Conservation (phyloP, 2,797 vertebrate genomes). For the Gymnodraco acuticeps region DNA sequence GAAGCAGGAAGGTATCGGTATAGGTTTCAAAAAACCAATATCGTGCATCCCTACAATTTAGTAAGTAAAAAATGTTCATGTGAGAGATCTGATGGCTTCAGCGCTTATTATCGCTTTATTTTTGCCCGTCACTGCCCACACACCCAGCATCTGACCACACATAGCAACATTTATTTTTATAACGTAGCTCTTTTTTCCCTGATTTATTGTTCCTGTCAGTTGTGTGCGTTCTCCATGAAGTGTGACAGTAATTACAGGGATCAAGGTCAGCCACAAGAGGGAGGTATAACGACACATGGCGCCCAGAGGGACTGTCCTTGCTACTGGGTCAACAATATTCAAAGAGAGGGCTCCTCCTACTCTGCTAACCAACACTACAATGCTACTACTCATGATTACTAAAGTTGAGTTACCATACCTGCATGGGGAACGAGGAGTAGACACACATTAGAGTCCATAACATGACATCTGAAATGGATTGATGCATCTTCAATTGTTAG, state of each 20-base stretch:
- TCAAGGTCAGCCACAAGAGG: slow-evolving; percentile 73
- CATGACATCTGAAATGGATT: neutral
- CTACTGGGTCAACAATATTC: slow-evolving; percentile 27
- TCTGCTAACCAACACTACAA: slow-evolving; percentile 12
- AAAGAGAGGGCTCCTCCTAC: slow-evolving; percentile 25
- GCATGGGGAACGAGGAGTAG: slow-evolving; percentile 6
- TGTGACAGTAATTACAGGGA: slow-evolving; percentile 39
- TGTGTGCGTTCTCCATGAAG: neutral
- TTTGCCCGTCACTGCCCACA: neutral
- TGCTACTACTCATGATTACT: neutral
- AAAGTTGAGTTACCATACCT: slow-evolving; percentile 8
- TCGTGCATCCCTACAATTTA: too few species aligned
- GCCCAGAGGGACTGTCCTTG: slow-evolving; percentile 30
- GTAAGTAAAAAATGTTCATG: neutral
- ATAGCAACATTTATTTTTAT: neutral
- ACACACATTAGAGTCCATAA: neutral
- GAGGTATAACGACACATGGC: slow-evolving; percentile 49
- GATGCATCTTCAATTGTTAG: neutral
- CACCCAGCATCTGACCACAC: neutral
- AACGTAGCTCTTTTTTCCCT: neutral
- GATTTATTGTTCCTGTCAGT: slow-evolving; percentile 3
- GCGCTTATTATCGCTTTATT: too few species aligned
- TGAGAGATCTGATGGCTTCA: neutral
- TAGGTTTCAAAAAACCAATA: too few species aligned
- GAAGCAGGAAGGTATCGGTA: too few species aligned